Evolutionary conservation across 2,888 invertebrate genomes (phyloP).

Genomic region (Drosophila pseudotakahashii): DNA sequence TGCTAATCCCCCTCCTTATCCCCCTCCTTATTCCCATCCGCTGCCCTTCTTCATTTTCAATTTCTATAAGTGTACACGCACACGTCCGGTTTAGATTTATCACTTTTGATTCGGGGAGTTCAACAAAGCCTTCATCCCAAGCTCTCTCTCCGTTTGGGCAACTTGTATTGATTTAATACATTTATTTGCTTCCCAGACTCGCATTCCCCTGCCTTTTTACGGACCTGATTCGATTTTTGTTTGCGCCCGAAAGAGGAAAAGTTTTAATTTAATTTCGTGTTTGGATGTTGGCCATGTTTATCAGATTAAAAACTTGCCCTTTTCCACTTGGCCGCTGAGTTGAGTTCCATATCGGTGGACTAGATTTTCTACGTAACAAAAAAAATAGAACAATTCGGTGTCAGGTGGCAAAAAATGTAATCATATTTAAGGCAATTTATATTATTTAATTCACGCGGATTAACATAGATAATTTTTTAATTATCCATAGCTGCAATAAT

Average conservation of each 20-base stretch:
- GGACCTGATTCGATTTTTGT: slow-evolving; percentile 44
- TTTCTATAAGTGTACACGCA: slow-evolving; percentile 66
- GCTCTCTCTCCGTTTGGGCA: slow-evolving; percentile 8
- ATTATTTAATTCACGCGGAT: slow-evolving; percentile 20
- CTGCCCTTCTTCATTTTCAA: slow-evolving; percentile 54
- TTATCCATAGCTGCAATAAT: slow-evolving; percentile 22
- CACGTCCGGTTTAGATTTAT: slow-evolving; percentile 78
- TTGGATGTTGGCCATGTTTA: slow-evolving; percentile 47
- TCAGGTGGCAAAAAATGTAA: slow-evolving; percentile 20
- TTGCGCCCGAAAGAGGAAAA: slow-evolving; percentile 47
- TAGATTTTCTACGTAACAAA: background rate
- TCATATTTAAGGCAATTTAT: slow-evolving; percentile 13
- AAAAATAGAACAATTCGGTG: background rate
- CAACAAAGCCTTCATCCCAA: slow-evolving; percentile 20
- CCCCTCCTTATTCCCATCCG: slow-evolving; percentile 34
- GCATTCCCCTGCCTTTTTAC: slow-evolving; percentile 6
- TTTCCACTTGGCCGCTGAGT: slow-evolving; percentile 8
- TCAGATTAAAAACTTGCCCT: slow-evolving; percentile 69
- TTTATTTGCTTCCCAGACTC: slow-evolving; percentile 63
- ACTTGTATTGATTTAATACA: slow-evolving; percentile 76
- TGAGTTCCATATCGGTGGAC: background rate
- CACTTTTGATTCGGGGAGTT: slow-evolving; percentile 72
- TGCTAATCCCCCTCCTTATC: slow-evolving; percentile 41
- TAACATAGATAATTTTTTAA: slow-evolving; percentile 28
- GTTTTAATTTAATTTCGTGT: slow-evolving; percentile 69